Evolutionary conservation across 2,113 vertebrate species (phyloP).

Genomic region (Macrotis lagotis): DNA sequence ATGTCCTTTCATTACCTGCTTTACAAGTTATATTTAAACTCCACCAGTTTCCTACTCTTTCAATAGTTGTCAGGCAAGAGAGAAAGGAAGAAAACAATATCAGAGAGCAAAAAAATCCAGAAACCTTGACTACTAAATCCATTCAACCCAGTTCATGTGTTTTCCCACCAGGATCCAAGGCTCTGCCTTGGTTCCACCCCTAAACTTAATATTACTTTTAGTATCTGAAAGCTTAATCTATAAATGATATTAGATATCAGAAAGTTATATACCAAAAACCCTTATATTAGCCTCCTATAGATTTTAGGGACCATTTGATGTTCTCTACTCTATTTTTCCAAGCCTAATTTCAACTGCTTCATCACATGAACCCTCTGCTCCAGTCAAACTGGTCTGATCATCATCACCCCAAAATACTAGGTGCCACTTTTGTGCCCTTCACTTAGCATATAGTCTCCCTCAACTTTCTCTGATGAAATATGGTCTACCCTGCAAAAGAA

Average conservation of each 20-base stretch:
- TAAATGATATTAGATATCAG: background rate
- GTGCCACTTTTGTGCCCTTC: background rate
- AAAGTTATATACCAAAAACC: background rate
- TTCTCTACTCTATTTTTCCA: background rate
- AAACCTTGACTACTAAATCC: background rate
- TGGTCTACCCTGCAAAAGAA: background rate
- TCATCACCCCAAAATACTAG: background rate
- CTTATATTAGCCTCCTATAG: background rate
- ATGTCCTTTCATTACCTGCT: background rate
- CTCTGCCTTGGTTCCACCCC: background rate
- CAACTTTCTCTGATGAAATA: background rate
- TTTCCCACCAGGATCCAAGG: background rate
- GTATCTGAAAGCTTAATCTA: background rate
- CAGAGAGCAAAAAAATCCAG: background rate
- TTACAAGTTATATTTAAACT: background rate
- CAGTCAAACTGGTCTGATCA: background rate
- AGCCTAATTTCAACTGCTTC: background rate
- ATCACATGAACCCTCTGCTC: background rate
- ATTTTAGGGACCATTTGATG: background rate
- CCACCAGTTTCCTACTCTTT: background rate
- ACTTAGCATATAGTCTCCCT: background rate
- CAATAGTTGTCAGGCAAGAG: background rate
- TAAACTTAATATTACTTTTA: background rate
- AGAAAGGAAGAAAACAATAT: background rate
- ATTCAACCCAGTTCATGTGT: background rate